These are phyloP conservation scores for Laticauda colubrina DNA, from an alignment of 2,113 vertebrate species.

Conservation along the genomic window DNA sequence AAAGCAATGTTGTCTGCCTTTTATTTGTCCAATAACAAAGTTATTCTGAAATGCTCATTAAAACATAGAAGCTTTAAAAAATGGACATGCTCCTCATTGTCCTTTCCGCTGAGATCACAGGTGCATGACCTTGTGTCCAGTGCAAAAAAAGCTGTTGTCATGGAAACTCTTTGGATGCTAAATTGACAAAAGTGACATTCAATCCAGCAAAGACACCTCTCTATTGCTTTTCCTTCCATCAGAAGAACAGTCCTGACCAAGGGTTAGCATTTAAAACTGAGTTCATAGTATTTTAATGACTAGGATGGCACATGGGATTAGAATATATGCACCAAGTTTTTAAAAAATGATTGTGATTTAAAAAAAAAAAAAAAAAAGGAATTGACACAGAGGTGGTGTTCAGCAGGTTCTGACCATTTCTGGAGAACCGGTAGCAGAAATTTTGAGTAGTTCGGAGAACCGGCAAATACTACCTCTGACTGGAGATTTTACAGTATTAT, in stretches of 20 bases:
- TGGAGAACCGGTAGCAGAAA: too few species aligned
- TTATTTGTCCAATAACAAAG: conserved; percentile 64
- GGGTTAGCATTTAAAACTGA: conserved; percentile 40
- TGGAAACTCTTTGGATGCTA: conserved; percentile 68
- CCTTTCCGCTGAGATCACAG: conserved; percentile 64
- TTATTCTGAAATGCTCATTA: conserved; percentile 53
- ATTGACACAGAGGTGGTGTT: too few species aligned
- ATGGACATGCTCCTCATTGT: conserved; percentile 53
- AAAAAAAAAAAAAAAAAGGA: accelerated
- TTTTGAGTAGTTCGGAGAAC: too few species aligned
- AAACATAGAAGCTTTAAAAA: conserved; percentile 63
- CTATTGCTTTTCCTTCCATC: conserved; percentile 28
- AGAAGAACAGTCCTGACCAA: background rate
- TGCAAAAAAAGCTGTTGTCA: conserved; percentile 62
- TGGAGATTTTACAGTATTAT: too few species aligned
- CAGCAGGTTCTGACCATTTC: too few species aligned
- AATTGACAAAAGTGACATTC: conserved; percentile 73
- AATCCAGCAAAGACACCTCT: conserved; percentile 68
- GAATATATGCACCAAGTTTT: background rate
- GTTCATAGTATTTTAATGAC: background rate
- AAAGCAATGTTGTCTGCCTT: conserved; percentile 53
- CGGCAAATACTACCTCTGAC: too few species aligned
- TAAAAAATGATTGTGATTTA: background rate
- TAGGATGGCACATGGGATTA: background rate
- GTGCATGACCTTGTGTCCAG: conserved; percentile 63